phyloP scores from a whole-genome alignment of 2,888 invertebrate genomes.

The Drosophila meridionalis region DNA sequence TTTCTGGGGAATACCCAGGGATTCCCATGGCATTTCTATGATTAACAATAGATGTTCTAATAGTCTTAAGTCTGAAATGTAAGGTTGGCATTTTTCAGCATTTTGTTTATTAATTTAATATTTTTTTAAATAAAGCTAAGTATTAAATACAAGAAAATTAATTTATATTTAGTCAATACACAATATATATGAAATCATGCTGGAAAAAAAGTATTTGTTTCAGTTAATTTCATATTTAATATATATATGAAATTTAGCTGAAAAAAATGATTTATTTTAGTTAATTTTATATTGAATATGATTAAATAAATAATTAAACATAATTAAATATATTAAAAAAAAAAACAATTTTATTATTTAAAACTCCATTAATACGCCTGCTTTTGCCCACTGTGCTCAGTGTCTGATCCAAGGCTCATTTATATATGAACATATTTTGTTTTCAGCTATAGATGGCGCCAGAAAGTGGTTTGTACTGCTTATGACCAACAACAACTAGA shows the following conservation, averaged over 20 bases:
- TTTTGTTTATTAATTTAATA: not conserved
- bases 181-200: too few species aligned
- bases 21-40: not conserved
- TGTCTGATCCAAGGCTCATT: too few species aligned
- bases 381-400: constrained; percentile 1
- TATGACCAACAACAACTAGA: not conserved
- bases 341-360: not conserved
- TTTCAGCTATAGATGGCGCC: constrained; percentile 3
- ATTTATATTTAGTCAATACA: too few species aligned
- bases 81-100: not conserved
- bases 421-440: not conserved
- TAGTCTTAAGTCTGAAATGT: not conserved
- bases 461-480: too few species aligned
- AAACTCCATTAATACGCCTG: not conserved
- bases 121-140: not conserved
- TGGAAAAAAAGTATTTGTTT: too few species aligned
- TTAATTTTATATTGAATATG: too few species aligned
- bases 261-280: too few species aligned
- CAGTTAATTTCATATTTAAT: too few species aligned
- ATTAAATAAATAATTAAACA: too few species aligned
- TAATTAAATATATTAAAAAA: too few species aligned
- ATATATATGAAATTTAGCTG: too few species aligned
- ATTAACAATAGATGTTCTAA: not conserved
- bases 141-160: not conserved
- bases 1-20: not conserved